Conservation (phyloP, 2,113 vertebrate species). For the Glareola pratincola region DNA sequence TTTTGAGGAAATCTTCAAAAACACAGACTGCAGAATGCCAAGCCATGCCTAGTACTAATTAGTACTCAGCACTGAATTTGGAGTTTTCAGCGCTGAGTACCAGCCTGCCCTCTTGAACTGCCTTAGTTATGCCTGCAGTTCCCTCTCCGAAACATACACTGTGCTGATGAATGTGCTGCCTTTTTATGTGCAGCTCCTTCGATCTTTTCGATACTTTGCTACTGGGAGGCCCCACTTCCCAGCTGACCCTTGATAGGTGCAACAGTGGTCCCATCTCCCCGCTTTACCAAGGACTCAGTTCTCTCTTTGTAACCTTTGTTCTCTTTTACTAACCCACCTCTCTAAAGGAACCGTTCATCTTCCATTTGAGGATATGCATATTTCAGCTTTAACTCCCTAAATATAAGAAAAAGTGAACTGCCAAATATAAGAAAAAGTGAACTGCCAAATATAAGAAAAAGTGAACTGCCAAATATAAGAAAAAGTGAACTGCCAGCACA, state of each 20-base stretch:
- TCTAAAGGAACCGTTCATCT: background rate
- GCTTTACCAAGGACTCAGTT: background rate
- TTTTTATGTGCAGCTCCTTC: slow-evolving; percentile 25
- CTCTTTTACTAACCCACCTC: background rate
- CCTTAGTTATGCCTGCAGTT: slow-evolving; percentile 25
- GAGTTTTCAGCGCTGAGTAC: background rate
- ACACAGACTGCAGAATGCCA: slow-evolving; percentile 49
- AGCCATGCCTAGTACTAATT: slow-evolving; percentile 48
- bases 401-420: background rate
- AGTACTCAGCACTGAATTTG: slow-evolving; percentile 45
- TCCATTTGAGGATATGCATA: background rate
- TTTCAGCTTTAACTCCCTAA: background rate
- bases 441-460: too few relatives aligned
- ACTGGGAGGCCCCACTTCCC: background rate
- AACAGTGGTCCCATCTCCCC: background rate
- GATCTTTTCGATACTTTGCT: background rate
- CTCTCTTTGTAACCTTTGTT: background rate
- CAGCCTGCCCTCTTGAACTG: slow-evolving; percentile 42
- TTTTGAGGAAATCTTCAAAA: slow-evolving; percentile 74
- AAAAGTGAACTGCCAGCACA: background rate
- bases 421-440: too few relatives aligned
- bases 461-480: background rate
- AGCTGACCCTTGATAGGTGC: background rate
- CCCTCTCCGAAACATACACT: slow-evolving; percentile 8
- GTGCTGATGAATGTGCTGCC: slow-evolving; percentile 52